A percentile compares a stretch with the other conserved stretches of the same genome.
Evolutionary conservation across 1,140 invertebrate species (phyloP).

Genomic region (Panagrolaimus sp.): DNA sequence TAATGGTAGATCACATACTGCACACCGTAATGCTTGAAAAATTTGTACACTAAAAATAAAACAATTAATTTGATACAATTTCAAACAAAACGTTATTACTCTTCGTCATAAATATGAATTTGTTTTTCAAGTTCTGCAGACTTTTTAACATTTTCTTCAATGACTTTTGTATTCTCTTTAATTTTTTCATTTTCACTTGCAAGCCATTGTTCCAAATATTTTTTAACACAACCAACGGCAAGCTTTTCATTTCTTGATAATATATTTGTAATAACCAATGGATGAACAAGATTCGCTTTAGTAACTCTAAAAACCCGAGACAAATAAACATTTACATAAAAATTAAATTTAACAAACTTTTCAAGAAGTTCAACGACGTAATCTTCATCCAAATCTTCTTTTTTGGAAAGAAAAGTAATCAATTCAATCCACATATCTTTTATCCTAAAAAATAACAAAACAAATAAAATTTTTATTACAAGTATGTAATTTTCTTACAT

Average conservation of each 20-base stretch:
- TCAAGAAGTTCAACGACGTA: slow-evolving; percentile 33
- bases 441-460: slow-evolving; percentile 21
- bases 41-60: slow-evolving; percentile 45
- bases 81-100: slow-evolving; percentile 6
- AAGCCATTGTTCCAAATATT: slow-evolving; percentile 52
- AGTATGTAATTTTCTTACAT: slow-evolving; percentile 30
- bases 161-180: slow-evolving; percentile 28
- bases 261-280: slow-evolving; percentile 55
- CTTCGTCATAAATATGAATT: slow-evolving; percentile 41
- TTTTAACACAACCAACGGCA: slow-evolving; percentile 43
- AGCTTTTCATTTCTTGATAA: slow-evolving; percentile 45
- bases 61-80: background rate
- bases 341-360: slow-evolving; percentile 31
- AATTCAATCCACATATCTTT: slow-evolving; percentile 54
- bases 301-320: slow-evolving; percentile 37
- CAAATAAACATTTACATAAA: background rate
- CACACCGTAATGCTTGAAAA: slow-evolving; percentile 49
- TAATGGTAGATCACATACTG: slow-evolving; percentile 29
- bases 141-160: slow-evolving; percentile 34
- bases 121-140: slow-evolving; percentile 44
- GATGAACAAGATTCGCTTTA: slow-evolving; percentile 40
- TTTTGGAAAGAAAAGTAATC: slow-evolving; percentile 38
- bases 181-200: slow-evolving; percentile 43
- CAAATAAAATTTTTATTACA: background rate
- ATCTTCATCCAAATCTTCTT: slow-evolving; percentile 32